A percentile compares a stretch with the other conserved stretches of the same genome.
These are phyloP conservation scores for Podarcis muralis DNA, from an alignment of 2,113 vertebrate genomes.

Conservation along the genomic window DNA sequence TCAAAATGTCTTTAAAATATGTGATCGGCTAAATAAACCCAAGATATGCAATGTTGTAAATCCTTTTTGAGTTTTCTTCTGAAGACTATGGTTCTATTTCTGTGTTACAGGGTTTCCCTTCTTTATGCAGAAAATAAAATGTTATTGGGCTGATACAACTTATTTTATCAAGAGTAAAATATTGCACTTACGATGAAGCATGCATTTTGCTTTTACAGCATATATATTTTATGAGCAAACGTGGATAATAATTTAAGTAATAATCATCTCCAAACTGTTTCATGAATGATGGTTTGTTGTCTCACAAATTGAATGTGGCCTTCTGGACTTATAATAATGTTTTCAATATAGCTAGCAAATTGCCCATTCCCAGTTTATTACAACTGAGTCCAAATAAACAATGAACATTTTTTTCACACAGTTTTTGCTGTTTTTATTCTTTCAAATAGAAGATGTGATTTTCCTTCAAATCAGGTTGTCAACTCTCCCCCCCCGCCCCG, in stretches of 20 bases:
- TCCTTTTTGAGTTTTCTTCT: not conserved
- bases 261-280: not conserved
- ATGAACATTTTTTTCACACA: conserved; percentile 45
- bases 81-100: not conserved
- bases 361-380: conserved; percentile 52
- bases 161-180: too few species aligned
- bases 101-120: not conserved
- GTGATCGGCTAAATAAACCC: not conserved
- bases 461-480: not conserved
- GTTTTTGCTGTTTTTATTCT: conserved; percentile 57
- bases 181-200: not conserved
- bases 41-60: not conserved
- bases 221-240: not conserved
- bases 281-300: not conserved
- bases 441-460: not conserved
- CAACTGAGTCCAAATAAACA: conserved; percentile 46
- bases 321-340: not conserved
- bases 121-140: not conserved
- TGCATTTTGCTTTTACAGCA: not conserved
- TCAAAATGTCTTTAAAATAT: too few species aligned
- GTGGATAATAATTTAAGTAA: not conserved
- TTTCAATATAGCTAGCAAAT: not conserved
- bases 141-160: not conserved
- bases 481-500: not conserved
- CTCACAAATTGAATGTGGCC: not conserved